phyloP scores from a whole-genome alignment of 2,797 vertebrate species.

The Triplophysa bombifrons region DNA sequence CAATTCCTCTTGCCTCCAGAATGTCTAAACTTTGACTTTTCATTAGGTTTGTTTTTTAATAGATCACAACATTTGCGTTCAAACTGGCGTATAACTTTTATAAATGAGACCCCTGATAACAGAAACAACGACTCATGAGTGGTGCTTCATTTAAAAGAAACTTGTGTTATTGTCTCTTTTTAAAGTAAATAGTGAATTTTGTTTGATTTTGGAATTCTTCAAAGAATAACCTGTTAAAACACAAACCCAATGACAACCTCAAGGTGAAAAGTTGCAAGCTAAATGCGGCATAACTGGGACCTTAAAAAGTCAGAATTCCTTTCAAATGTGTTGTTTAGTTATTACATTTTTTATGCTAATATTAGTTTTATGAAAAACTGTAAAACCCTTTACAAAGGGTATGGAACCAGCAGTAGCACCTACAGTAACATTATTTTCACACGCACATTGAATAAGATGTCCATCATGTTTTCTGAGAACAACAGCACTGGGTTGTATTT shows the following conservation, averaged over 20 bases:
- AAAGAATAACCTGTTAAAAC: neutral
- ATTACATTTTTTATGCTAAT: too few species aligned
- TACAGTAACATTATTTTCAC: constrained; percentile 11
- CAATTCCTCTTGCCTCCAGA: too few species aligned
- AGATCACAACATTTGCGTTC: too few species aligned
- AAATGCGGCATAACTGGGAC: too few species aligned
- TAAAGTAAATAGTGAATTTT: neutral
- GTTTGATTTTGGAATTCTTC: constrained; percentile 4
- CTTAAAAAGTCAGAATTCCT: too few species aligned
- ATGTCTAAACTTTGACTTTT: too few species aligned
- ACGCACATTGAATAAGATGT: constrained; percentile 28
- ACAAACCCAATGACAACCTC: neutral
- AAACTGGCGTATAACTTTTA: too few species aligned
- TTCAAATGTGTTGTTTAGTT: too few species aligned
- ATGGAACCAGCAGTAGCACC: neutral
- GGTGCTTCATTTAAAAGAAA: constrained; percentile 19
- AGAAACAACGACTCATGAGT: constrained; percentile 34
- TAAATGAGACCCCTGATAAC: constrained; percentile 11
- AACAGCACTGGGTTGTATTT: neutral
- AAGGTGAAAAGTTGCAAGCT: too few species aligned
- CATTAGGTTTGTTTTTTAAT: too few species aligned
- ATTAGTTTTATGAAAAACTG: too few species aligned
- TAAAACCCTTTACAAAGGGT: neutral
- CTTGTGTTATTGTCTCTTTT: constrained; percentile 26
- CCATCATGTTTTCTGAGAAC: constrained; percentile 19